These are phyloP conservation scores for Xerus inauris DNA, from an alignment of 2,113 vertebrate genomes.

Conservation along the genomic window DNA sequence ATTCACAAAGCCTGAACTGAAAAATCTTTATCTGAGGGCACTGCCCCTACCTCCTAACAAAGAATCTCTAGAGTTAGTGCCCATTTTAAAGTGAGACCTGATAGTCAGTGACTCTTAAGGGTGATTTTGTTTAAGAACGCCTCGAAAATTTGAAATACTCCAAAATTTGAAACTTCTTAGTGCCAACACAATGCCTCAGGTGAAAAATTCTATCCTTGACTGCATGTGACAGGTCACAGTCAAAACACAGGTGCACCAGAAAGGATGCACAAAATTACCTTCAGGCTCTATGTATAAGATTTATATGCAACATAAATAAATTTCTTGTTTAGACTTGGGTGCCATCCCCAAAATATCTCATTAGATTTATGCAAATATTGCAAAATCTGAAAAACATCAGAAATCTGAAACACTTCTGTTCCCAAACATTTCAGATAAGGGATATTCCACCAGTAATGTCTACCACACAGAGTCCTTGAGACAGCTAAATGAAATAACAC, in stretches of 20 bases:
- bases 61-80: background rate
- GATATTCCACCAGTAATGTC: background rate
- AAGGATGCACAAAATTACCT: background rate
- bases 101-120: background rate
- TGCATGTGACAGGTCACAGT: background rate
- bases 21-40: background rate
- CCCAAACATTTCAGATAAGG: background rate
- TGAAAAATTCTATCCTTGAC: background rate
- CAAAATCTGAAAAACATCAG: background rate
- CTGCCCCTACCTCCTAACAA: fast-evolving
- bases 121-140: background rate
- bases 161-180: background rate
- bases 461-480: background rate
- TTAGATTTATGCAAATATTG: background rate
- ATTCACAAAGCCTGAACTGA: background rate
- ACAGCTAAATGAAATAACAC: background rate
- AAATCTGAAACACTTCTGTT: background rate
- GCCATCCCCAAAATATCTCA: background rate
- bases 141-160: background rate
- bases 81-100: background rate
- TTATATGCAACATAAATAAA: background rate
- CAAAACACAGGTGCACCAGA: background rate
- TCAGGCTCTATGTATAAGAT: background rate
- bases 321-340: background rate
- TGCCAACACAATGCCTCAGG: background rate